Evolutionary conservation across 30 jellyfish, hydroid and myxozoan genomes (phyloP).

Genomic region (Sanderia malayensis): DNA sequence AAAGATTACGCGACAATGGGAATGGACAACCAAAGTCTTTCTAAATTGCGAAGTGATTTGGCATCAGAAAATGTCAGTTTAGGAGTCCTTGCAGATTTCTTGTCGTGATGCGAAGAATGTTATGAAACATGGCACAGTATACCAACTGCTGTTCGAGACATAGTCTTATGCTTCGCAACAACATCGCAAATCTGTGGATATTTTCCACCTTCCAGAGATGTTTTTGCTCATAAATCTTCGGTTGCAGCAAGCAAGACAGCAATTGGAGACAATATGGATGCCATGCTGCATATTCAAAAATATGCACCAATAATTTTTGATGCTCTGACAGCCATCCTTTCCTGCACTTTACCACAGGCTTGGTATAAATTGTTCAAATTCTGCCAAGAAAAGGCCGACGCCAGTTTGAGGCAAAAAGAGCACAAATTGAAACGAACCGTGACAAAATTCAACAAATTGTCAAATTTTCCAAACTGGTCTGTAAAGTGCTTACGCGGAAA

Average conservation of each 20-base stretch:
- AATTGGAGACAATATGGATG: conserved; percentile 20
- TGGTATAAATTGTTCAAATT: conserved; percentile 24
- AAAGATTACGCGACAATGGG: not conserved
- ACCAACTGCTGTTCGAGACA: conserved; percentile 1
- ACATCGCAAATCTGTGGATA: not conserved
- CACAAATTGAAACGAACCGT: too few relatives aligned
- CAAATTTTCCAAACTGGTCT: conserved; percentile 32
- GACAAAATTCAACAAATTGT: not conserved
- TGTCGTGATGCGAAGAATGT: not conserved
- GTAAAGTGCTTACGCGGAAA: conserved; percentile 9
- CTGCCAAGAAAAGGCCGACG: conserved; percentile 1
- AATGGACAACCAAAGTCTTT: not conserved
- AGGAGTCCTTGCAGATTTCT: not conserved
- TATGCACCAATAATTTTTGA: conserved; percentile 7
- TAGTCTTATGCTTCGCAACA: not conserved
- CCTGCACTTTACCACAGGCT: conserved; percentile 1
- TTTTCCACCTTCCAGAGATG: conserved; percentile 2
- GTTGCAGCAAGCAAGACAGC: not conserved
- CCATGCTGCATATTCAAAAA: not conserved
- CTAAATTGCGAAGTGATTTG: not conserved
- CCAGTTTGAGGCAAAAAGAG: too few relatives aligned
- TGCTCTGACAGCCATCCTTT: conserved; percentile 7
- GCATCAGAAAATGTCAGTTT: not conserved
- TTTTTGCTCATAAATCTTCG: not conserved
- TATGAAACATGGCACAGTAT: conserved; percentile 7